Base-by-base conservation (phyloP, 2,797 vertebrate species). In the Clamator glandarius region DNA sequence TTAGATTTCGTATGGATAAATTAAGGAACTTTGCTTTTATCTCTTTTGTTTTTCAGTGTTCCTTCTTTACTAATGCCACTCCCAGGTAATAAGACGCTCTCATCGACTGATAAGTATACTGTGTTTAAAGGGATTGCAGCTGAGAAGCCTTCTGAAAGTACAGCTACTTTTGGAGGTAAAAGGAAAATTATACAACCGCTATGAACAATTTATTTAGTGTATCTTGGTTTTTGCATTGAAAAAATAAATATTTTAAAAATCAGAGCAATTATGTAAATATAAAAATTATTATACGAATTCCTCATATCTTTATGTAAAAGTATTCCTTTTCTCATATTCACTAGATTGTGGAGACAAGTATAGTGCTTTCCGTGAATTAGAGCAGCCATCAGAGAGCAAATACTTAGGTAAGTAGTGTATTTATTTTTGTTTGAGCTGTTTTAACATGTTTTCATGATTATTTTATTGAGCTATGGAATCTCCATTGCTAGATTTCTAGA, bases 341-440 rank as follows among this genome's bases (percentile, higher is more conserved):
- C 11, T 95, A 99, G 99, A 99, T 96, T 94, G 93, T 94, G 98
- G 98, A 89, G 99, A 99, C 97, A 99, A 99, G 97, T 99, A 99
- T 94, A 99, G 99, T 62, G 99, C 99, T 96, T 99, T 99, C 98
- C 98, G 99, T 97, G 98, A 99, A 76, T 97, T 99, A 1, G 99
- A 99, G 84, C 98, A 97, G 17, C 98, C 98, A 24, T 68, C 98
- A 89, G 99, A 99, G 92, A 98, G 97, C 97, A 99, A 99, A 97
- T 96, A 98, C 95, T 95, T 98, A 76, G 99, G 99, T 99, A 98
- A 98, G 98, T 69, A 57, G 72, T 73, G 42, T 36, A 59, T 29
- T 50, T 50, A 12, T 12, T 41, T 44, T 46, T 39, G 39, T 52
- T 81, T 63, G 80, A 61, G 42, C 39, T 52, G 35, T 20, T 86